Evolutionary conservation across 92 coral and sea anemone species (phyloP).

Genomic region (Phenganax stokvisi): DNA sequence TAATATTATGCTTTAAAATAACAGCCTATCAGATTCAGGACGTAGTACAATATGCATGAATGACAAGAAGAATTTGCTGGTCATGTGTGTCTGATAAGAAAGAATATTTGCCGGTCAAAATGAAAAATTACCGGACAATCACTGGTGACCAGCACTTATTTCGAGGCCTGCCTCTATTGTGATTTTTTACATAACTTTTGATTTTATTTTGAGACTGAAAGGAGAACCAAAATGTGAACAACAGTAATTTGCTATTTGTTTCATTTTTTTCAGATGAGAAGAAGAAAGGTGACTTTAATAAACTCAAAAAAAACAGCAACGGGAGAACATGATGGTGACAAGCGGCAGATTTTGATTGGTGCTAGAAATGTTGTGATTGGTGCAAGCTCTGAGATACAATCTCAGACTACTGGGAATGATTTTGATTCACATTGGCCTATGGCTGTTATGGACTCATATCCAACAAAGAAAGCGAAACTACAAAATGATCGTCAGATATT

Average conservation of each 20-base stretch:
- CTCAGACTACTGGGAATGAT: background rate
- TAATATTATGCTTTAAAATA: too few relatives aligned
- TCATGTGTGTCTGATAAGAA: too few relatives aligned
- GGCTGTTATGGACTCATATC: constrained; percentile 3
- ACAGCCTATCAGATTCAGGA: too few relatives aligned
- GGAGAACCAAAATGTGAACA: too few relatives aligned
- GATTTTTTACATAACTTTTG: too few relatives aligned
- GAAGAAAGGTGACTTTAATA: constrained; percentile 25
- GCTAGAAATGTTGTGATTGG: constrained; percentile 30
- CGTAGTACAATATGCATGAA: too few relatives aligned
- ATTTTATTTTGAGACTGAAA: too few relatives aligned
- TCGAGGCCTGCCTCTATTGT: too few relatives aligned
- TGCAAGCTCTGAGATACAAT: background rate
- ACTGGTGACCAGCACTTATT: too few relatives aligned
- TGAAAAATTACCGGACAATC: too few relatives aligned
- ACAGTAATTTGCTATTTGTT: background rate
- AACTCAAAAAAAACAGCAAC: background rate
- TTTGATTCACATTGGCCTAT: constrained; percentile 2
- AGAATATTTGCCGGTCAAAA: too few relatives aligned
- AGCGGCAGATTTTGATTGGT: background rate
- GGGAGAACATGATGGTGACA: constrained; percentile 3
- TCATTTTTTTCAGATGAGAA: constrained; percentile 20
- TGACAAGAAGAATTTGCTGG: too few relatives aligned
- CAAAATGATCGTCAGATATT: background rate
- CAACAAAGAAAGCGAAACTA: background rate